Percentiles rank a stretch among this genome's conserved stretches.
These are phyloP conservation scores for Theristicus caerulescens DNA, from an alignment of 2,113 vertebrate genomes.

Conservation along the genomic window DNA sequence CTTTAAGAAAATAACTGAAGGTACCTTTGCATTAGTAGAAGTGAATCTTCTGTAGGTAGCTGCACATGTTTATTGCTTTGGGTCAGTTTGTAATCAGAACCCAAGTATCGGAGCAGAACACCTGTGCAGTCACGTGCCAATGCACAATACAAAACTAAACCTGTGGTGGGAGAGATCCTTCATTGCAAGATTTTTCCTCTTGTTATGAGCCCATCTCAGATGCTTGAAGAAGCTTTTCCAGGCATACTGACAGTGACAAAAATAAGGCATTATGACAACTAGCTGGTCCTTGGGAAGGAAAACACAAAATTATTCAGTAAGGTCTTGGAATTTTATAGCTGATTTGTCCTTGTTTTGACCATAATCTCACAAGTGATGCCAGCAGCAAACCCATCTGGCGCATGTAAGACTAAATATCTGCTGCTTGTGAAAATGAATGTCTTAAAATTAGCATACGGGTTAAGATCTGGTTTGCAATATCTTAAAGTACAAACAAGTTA, in stretches of 20 bases:
- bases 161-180: background rate
- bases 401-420: background rate
- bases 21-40: background rate
- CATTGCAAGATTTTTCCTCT: background rate
- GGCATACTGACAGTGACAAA: background rate
- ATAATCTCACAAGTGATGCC: background rate
- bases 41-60: background rate
- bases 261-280: background rate
- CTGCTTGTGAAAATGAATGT: background rate
- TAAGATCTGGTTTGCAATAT: background rate
- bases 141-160: background rate
- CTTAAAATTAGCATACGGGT: background rate
- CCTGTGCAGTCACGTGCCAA: fast-evolving
- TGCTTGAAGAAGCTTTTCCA: background rate
- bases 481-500: background rate
- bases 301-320: background rate
- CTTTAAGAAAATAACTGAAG: background rate
- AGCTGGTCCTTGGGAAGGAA: background rate
- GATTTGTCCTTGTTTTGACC: background rate
- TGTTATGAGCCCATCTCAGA: background rate
- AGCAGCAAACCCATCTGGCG: background rate
- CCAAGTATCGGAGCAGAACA: background rate
- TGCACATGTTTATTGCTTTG: background rate
- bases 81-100: background rate
- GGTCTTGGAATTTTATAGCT: background rate